Conservation (phyloP, 2,113 vertebrate genomes). For the Ptilonorhynchus violaceus region DNA sequence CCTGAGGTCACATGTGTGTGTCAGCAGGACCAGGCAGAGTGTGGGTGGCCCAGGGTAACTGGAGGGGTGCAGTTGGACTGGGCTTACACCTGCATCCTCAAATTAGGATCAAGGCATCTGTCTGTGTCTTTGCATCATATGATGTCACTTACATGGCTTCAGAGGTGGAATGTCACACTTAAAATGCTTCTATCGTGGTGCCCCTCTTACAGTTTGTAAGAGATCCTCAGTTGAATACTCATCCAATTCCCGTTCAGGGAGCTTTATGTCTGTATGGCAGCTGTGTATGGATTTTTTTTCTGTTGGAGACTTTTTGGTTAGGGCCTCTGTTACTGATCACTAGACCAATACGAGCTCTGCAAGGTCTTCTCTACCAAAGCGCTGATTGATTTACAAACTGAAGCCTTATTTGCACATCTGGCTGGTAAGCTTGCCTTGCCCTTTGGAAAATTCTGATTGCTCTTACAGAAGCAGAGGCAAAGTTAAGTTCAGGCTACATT, state of each 20-base stretch:
- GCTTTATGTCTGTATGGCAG: conserved; percentile 5
- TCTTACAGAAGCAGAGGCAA: conserved; percentile 48
- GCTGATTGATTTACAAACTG: conserved; percentile 2
- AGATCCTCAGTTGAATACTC: background rate
- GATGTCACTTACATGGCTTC: background rate
- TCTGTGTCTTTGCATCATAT: background rate
- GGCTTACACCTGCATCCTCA: background rate
- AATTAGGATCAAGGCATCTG: background rate
- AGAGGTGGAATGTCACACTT: background rate
- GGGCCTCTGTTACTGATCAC: conserved; percentile 41
- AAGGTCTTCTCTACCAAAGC: conserved; percentile 20
- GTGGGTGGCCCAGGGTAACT: background rate
- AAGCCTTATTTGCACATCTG: conserved; percentile 62
- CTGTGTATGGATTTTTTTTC: background rate
- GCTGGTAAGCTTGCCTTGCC: conserved; percentile 55
- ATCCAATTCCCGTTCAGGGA: background rate
- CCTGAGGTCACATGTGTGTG: background rate
- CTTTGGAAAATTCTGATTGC: conserved; percentile 39
- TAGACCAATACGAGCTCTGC: conserved; percentile 5
- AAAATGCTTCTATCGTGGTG: background rate
- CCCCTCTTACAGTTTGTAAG: background rate
- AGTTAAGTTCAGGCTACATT: conserved; percentile 58
- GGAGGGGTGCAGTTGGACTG: background rate
- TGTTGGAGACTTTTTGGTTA: conserved; percentile 39
- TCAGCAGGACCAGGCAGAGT: background rate